phyloP scores from a whole-genome alignment of 1,140 invertebrate genomes.

The Solenopsis fugax region DNA sequence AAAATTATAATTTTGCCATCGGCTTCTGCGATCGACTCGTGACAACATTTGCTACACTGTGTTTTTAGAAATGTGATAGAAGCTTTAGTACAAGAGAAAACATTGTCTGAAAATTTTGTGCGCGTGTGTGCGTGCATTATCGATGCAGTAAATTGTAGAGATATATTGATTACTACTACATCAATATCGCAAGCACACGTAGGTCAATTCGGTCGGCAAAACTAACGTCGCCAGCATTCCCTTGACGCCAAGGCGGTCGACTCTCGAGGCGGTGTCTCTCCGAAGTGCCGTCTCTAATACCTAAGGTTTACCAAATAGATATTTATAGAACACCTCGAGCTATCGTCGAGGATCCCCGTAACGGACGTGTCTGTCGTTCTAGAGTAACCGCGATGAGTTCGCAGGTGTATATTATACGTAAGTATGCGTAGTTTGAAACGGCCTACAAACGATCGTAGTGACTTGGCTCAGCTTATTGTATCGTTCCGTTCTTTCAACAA shows the following conservation, averaged over 20 bases:
- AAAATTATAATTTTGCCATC: too few relatives aligned
- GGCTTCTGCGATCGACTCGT: too few relatives aligned
- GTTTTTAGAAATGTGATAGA: too few relatives aligned
- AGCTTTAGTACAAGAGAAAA: too few relatives aligned
- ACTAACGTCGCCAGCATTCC: too few relatives aligned
- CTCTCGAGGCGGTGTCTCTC: neutral
- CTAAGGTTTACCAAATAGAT: constrained; percentile 57
- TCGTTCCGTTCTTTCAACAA: constrained; percentile 16
- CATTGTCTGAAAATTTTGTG: too few relatives aligned
- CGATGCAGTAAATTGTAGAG: too few relatives aligned
- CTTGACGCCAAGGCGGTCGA: constrained; percentile 7
- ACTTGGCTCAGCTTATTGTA: constrained; percentile 64
- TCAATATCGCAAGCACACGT: too few relatives aligned
- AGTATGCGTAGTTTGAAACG: constrained; percentile 64
- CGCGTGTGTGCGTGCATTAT: too few relatives aligned
- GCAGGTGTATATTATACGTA: constrained; percentile 39
- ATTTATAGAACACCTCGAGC: constrained; percentile 19
- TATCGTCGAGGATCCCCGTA: neutral
- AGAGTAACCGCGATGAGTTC: constrained; percentile 3
- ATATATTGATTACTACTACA: too few relatives aligned
- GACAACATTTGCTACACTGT: too few relatives aligned
- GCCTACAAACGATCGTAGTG: constrained; percentile 73
- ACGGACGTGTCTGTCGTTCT: constrained; percentile 38
- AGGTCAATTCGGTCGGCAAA: too few relatives aligned
- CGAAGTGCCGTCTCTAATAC: neutral